phyloP scores from a whole-genome alignment of 1,140 invertebrate species.

The Hyphantria cunea region DNA sequence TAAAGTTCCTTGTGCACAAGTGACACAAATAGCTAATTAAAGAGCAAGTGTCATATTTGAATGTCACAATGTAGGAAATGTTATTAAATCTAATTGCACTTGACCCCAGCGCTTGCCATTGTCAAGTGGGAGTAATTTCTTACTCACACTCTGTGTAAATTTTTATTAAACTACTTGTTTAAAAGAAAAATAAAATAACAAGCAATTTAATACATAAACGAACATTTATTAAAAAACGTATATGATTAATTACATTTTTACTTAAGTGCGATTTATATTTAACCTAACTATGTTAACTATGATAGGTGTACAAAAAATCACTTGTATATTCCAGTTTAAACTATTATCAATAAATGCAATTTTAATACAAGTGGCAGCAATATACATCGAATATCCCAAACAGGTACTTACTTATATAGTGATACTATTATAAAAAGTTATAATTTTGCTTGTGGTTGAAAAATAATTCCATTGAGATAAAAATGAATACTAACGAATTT shows the following conservation, averaged over 20 bases:
- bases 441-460: no score
- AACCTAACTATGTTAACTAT: neutral
- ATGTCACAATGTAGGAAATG: no score
- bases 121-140: no score
- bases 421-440: neutral
- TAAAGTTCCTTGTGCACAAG: no score
- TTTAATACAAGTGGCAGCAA: conserved; percentile 5
- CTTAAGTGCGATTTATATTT: conserved; percentile 24
- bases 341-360: conserved; percentile 21
- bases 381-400: neutral
- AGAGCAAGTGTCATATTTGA: no score
- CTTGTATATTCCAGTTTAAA: neutral
- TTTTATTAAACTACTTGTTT: neutral
- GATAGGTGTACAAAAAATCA: conserved; percentile 20
- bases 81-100: no score
- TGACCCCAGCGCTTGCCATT: no score
- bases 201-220: conserved; percentile 26
- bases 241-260: conserved; percentile 28
- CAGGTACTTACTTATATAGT: neutral
- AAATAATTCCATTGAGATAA: no score
- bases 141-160: neutral
- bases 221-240: conserved; percentile 42
- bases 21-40: no score
- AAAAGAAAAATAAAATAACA: conserved; percentile 1
- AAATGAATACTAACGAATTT: no score